phyloP scores from a whole-genome alignment of 2,113 vertebrate genomes.

The Lycaon pictus region DNA sequence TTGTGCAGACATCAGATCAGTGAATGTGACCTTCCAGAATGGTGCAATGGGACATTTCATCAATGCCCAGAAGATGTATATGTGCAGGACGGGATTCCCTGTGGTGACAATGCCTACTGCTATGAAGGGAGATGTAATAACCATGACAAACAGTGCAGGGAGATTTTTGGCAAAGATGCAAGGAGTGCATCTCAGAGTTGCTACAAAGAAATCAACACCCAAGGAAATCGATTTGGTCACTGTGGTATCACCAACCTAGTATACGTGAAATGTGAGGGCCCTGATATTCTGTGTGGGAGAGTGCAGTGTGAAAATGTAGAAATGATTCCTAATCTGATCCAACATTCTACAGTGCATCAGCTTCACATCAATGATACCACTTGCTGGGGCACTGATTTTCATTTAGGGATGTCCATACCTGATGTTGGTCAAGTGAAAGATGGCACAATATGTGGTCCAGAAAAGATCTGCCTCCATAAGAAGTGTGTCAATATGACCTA shows the following conservation, averaged over 20 bases:
- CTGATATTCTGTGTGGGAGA: slow-evolving; percentile 74
- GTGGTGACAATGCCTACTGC: slow-evolving; percentile 60
- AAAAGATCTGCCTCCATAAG: slow-evolving; percentile 24
- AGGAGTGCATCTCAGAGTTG: slow-evolving; percentile 70
- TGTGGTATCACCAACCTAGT: slow-evolving; percentile 46
- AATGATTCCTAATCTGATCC: not conserved
- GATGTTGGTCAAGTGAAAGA: slow-evolving; percentile 58
- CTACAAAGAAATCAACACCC: slow-evolving; percentile 73
- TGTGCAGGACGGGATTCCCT: slow-evolving; percentile 71
- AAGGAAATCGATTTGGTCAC: slow-evolving; percentile 74
- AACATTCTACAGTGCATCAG: slow-evolving; percentile 45
- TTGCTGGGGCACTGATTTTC: slow-evolving; percentile 67
- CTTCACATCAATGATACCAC: not conserved
- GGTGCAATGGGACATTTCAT: slow-evolving; percentile 74
- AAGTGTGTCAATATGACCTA: not conserved
- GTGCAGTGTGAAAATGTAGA: slow-evolving; percentile 76
- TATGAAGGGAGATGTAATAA: slow-evolving; percentile 68
- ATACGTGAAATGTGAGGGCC: slow-evolving; percentile 54
- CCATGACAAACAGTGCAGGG: slow-evolving; percentile 65
- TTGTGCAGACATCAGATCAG: slow-evolving; percentile 60
- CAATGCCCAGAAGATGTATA: slow-evolving; percentile 74
- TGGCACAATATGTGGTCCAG: slow-evolving; percentile 36
- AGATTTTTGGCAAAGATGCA: slow-evolving; percentile 76
- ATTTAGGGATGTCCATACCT: slow-evolving; percentile 48
- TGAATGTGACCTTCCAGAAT: slow-evolving; percentile 80